Base-by-base conservation (phyloP, 2,113 vertebrate genomes). In the Oxyruncus cristatus region DNA sequence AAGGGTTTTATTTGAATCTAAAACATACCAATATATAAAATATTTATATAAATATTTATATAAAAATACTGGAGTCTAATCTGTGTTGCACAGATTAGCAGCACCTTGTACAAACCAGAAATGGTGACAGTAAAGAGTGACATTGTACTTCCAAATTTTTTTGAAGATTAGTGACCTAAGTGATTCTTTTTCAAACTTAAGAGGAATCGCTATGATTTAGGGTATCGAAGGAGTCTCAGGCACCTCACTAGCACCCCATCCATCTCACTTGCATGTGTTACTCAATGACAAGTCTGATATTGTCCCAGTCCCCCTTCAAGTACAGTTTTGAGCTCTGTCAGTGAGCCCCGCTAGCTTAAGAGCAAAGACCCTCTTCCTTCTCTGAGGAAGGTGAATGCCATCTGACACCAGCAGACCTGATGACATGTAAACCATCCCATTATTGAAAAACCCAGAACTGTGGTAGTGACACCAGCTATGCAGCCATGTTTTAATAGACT, bases 391-490 rank as follows among this genome's bases (percentile, higher is more conserved):
- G 35, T 41, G 27, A 84, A 53, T 49, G 39, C 17, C 32, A 58
- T 14, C 14, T 8, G 9, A 59, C 5, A 17, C 9, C 18, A 37
- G n/a, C n/a, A 72, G 15, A 15, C 12, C 44, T 77, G 24, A 7
- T 56, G 53, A 42, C 13, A 6, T 18, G 6, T 5, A 56, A 27
- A 37, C 12, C 4, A 41, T 12, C 20, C 23, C 23, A 39, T 49
- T 53, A 77, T 5, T 2, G 3, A 61, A 65, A 92, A 70, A 9
- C 1, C 2, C 5, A 3, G 11, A 55, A 68, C 0, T 49, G 14
- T 28, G 53, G 15, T 14, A 20, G 32, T 20, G 19, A 41, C 61
- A 78, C 21, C 21, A 65, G 27, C 7, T 39, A 55, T 0, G 0
- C 7, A 65, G n/a, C 6, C 14, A 42, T 17, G 8, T 11, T 44